phyloP scores from a whole-genome alignment of 2,888 invertebrate species.

The Synanthedon tipuliformis region DNA sequence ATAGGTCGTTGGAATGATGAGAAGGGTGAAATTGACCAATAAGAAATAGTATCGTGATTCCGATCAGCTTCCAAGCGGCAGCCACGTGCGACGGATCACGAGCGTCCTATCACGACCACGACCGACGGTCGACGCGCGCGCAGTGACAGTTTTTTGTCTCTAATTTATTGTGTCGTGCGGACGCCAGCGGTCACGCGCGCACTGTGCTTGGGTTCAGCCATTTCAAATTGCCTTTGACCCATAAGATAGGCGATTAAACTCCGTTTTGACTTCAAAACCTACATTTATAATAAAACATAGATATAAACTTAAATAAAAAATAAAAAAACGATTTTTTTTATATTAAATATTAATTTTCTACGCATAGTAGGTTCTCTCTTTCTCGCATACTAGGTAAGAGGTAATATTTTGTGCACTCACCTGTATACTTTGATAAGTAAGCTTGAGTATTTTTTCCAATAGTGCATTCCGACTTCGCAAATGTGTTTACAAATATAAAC shows the following conservation, averaged over 20 bases:
- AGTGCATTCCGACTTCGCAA: too few relatives aligned
- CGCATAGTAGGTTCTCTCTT: too few relatives aligned
- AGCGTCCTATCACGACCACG: slow-evolving; percentile 19
- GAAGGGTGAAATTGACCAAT: slow-evolving; percentile 1
- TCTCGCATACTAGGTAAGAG: too few relatives aligned
- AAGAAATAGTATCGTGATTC: slow-evolving; percentile 3
- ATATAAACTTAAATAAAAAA: too few relatives aligned
- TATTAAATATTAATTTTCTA: too few relatives aligned
- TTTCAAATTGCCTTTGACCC: neutral
- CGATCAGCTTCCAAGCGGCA: slow-evolving; percentile 8
- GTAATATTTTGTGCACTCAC: too few relatives aligned
- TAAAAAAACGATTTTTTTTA: too few relatives aligned
- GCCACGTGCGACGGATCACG: slow-evolving; percentile 25
- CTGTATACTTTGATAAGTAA: too few relatives aligned
- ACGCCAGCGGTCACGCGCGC: slow-evolving; percentile 8
- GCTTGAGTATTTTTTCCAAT: too few relatives aligned
- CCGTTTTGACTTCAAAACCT: too few relatives aligned
- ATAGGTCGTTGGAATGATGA: neutral
- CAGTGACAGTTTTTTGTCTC: slow-evolving; percentile 10
- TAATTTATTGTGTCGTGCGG: slow-evolving; percentile 13
- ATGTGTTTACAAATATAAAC: too few relatives aligned
- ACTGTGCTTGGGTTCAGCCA: neutral
- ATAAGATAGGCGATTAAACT: neutral
- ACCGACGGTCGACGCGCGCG: slow-evolving; percentile 2
- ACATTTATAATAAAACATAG: too few relatives aligned